Base-by-base conservation (phyloP, 2,888 invertebrate genomes). In the Xanthia togata region DNA sequence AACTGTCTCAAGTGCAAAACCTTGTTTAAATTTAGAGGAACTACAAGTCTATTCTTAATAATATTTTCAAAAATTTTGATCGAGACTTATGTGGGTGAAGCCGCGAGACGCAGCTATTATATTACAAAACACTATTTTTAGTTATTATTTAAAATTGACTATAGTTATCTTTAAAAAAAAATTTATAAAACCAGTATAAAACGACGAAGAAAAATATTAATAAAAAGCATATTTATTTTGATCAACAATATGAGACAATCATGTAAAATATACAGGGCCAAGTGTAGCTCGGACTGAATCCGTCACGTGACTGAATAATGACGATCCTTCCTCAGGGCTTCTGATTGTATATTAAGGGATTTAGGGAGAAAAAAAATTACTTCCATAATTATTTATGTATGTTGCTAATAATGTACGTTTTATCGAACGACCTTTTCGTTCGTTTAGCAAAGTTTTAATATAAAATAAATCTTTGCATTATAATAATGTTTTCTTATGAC, bases 301-400 rank as follows among this genome's bases (percentile, higher is more conserved):
- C 68, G 74, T 77, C 75, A 14, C 35, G 23, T 64, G 68, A 63
- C 62, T 78, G 67, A 85, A 71, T 75, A 75, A 84, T 76, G 83
- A 70, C 73, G 38, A 85, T 79, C 79, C 71, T 63, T 82, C 75
- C 83, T 71, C 69, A 73, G 71, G 67, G 76, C 59, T 82, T 78
- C 74, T 31, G 50, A 63, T 41, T 50, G 73, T 85, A 72, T 85
- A 82, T 79, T 75, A 85, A 23, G 69, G 77, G 85, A 85, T 85
- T 83, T 81, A 63, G 50, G 50, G 70, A 77, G 73, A 59, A 82
- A 72, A 79, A 60, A 67, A 81, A 81, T 81, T 78, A 73, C 80
- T 64, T 70, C 70, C 35, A 38, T 63, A 71, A 77, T 79, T 77
- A 83, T 81, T 75, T 85, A 85, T 84, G 76, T 76, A 68, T 73